Evolutionary conservation across 2,113 vertebrate genomes (phyloP).

Genomic region (Gopherus flavomarginatus): DNA sequence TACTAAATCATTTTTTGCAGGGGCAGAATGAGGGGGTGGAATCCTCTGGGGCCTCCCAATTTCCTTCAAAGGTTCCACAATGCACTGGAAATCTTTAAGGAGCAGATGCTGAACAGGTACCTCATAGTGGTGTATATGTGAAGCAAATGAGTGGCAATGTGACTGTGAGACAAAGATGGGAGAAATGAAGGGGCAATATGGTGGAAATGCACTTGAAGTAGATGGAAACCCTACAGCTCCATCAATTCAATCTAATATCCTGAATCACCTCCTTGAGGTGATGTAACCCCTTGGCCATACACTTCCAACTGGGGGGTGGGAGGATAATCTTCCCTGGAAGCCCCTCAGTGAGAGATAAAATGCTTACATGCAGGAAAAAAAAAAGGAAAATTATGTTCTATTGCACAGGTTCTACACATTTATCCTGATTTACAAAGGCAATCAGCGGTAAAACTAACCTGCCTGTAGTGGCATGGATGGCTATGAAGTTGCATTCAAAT

Average conservation of each 20-base stretch:
- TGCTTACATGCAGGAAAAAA: rapidly evolving
- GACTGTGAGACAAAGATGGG: not conserved
- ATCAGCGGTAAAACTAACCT: not conserved
- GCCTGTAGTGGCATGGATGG: not conserved
- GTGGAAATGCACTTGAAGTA: not conserved
- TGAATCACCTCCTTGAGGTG: rapidly evolving
- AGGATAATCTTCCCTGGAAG: not conserved
- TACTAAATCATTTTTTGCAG: not conserved
- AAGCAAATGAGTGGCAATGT: not conserved
- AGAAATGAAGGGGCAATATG: not conserved
- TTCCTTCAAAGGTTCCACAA: not conserved
- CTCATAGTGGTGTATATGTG: rapidly evolving
- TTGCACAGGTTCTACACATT: not conserved
- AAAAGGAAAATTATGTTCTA: rapidly evolving
- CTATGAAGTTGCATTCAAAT: conserved; percentile 33
- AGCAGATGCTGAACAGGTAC: not conserved
- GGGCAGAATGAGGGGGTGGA: rapidly evolving
- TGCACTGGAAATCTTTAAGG: not conserved
- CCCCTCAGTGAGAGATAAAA: not conserved
- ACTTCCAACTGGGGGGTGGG: not conserved
- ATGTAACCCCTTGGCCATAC: not conserved
- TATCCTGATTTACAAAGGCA: not conserved
- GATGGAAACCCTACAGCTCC: not conserved
- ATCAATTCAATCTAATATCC: rapidly evolving
- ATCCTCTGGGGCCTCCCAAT: not conserved